Base-by-base conservation (phyloP, 2,113 vertebrate genomes). In the Corythornis cristatus region DNA sequence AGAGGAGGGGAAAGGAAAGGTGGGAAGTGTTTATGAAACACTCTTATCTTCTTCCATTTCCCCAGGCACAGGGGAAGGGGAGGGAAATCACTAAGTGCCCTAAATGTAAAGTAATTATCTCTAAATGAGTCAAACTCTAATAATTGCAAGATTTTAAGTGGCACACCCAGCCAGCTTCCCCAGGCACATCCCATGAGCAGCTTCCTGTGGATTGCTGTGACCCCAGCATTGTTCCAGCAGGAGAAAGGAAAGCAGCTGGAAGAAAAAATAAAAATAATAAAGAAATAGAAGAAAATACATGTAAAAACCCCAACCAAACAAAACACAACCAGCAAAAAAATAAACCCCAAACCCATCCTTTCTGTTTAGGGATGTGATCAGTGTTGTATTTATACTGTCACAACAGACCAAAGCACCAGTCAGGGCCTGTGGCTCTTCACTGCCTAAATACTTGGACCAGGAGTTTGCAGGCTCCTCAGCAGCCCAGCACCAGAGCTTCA, bases 81-180 rank as follows among this genome's bases (percentile, higher is more conserved):
- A 90, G 35, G 79, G 79, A 92, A 89, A 89, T 95, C 93, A 75
- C 33, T 46, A 53, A 86, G 60, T 84, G 70, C 50, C 74, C 68
- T 73, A 95, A 94, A 95, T 88, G 72, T 86, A 64, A 93, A 83
- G 77, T 89, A 86, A 94, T 94, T 88, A 88, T 78, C 76, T 78
- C 61, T 62, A 57, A 93, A 95, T 78, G 68, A 90, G 87, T 90
- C 85, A 65, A 84, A 94, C 21, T 65, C 45, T 80, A 92, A 46
- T 83, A 95, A 88, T 50, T 86, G 17, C 66, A 67, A 85, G 78
- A 95, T 85, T 37, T 94, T 10, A 89, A 93, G 66, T 37, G 94
- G 68, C 94, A 93, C 94, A 90, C 94, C 94, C 93, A 91, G 73
- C 19, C 13, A 2, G 82, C 73, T 95, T 96, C 80, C 73, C 85